Conservation (phyloP, 2,113 vertebrate genomes). For the Cheirogaleus medius region DNA sequence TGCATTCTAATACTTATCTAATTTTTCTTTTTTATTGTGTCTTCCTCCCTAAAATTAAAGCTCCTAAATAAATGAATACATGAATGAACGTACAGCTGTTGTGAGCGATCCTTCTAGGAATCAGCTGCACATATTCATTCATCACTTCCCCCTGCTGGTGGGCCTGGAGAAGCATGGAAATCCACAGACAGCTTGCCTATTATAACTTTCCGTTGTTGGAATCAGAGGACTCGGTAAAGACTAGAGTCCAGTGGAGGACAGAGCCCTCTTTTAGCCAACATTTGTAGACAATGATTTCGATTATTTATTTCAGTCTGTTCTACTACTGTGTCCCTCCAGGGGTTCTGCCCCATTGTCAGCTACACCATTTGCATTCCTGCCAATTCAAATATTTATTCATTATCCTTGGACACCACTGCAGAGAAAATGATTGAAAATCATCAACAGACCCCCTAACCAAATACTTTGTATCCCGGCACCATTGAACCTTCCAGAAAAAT, state of each 20-base stretch:
- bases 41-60: not conserved
- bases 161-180: not conserved
- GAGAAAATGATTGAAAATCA: constrained; percentile 46
- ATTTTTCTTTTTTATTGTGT: not conserved
- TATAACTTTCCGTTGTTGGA: not conserved
- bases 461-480: constrained; percentile 40
- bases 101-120: not conserved
- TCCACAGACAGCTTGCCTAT: not conserved
- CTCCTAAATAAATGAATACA: not conserved
- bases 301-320: constrained; percentile 55
- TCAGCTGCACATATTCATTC: not conserved
- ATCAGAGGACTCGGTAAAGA: not conserved
- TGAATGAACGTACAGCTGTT: not conserved
- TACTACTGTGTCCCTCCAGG: not conserved
- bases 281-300: constrained; percentile 41
- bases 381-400: constrained; percentile 70
- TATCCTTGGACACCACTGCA: constrained; percentile 39
- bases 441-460: constrained; percentile 33
- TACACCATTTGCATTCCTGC: not conserved
- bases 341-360: not conserved
- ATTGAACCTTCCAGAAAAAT: constrained; percentile 34
- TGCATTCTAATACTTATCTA: not conserved
- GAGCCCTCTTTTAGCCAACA: not conserved
- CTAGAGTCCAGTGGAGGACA: not conserved
- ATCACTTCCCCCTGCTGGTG: not conserved